Evolutionary conservation across 2,797 vertebrate genomes (phyloP).

Genomic region (Sardinella longiceps): DNA sequence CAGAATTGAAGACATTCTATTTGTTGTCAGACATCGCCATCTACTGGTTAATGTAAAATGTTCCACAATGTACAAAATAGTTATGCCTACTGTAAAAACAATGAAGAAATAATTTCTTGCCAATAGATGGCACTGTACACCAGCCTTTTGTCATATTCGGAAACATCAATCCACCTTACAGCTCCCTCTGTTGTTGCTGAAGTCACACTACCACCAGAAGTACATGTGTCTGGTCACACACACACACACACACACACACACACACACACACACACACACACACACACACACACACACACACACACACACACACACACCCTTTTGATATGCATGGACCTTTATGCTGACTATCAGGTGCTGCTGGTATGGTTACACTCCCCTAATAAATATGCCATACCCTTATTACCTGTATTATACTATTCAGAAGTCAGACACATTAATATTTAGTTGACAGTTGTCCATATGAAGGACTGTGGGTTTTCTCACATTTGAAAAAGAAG

Average conservation of each 20-base stretch:
- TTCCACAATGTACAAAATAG: neutral
- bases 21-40: constrained; percentile 12
- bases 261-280: too few relatives aligned
- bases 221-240: neutral
- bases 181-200: neutral
- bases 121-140: constrained; percentile 8
- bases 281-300: too few relatives aligned
- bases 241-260: too few relatives aligned
- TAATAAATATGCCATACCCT: too few relatives aligned
- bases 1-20: neutral
- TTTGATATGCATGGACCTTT: too few relatives aligned
- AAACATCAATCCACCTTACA: neutral
- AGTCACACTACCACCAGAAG: neutral
- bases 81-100: neutral
- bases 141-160: neutral
- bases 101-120: neutral
- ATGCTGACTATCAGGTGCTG: too few relatives aligned
- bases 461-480: neutral
- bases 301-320: too few relatives aligned
- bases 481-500: too few relatives aligned
- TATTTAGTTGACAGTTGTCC: neutral
- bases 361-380: too few relatives aligned
- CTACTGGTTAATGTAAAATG: neutral
- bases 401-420: neutral
- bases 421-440: neutral